Evolutionary conservation across 2,113 vertebrate genomes (phyloP).

Genomic region (Otolemur garnettii): DNA sequence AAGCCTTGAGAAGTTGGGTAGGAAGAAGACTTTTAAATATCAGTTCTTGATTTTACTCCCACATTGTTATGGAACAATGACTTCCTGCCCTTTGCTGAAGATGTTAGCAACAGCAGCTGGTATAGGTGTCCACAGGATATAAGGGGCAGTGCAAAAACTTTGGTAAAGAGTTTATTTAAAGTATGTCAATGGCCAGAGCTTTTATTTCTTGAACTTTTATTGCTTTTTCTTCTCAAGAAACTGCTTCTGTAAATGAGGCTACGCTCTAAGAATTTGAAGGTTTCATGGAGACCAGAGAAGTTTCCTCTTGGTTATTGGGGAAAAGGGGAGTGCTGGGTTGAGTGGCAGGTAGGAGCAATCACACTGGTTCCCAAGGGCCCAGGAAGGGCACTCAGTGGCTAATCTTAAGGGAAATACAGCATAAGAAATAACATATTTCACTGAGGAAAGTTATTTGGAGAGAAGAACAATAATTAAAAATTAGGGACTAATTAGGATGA

Average conservation of each 20-base stretch:
- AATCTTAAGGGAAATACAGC: background rate
- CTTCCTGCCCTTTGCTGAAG: background rate
- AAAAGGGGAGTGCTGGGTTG: fast-evolving
- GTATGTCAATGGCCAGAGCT: background rate
- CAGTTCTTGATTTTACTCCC: background rate
- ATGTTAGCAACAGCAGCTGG: background rate
- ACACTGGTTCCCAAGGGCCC: background rate
- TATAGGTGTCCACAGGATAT: background rate
- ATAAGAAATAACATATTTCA: background rate
- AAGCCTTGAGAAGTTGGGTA: background rate
- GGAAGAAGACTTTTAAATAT: background rate
- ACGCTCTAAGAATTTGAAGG: background rate
- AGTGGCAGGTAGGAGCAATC: background rate
- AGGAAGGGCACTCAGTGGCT: background rate
- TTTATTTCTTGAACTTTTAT: background rate
- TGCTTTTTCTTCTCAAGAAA: background rate
- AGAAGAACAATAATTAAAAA: background rate
- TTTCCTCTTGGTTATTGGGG: no score
- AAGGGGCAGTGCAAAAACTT: background rate
- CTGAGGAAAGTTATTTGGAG: background rate
- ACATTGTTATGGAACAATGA: background rate
- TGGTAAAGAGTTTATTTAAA: background rate
- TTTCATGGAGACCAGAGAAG: background rate
- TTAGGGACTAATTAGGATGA: background rate
- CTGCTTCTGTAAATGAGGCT: background rate